Base-by-base conservation (phyloP, 1,140 invertebrate species). In the Saccostrea cuccullata region DNA sequence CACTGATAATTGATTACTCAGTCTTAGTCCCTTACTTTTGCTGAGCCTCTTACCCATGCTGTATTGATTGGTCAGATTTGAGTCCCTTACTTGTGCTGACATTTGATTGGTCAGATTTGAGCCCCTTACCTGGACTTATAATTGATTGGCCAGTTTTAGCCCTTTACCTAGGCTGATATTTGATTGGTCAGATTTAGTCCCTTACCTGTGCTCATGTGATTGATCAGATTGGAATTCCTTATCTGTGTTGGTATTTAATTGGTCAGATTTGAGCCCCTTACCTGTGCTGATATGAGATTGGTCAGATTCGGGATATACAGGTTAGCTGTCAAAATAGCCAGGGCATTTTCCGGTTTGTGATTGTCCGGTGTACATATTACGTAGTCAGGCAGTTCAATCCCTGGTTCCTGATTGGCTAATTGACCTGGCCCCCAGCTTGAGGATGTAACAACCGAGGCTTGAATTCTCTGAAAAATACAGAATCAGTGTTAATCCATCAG, bases 241-340 rank as follows among this genome's bases (percentile, higher is more conserved):
- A 60, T 15, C 58, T 40, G 5, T 55, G 12, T 88, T 90, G 47
- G 82, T 3, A 47, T 47, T n/a, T n/a, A n/a, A n/a, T n/a, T 47
- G 47, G 47, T 92, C 73, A 36, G 2, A 23, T 30, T 23, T 23
- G 2, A 82, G 23, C 15, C 13, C 11, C 23, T 20, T 64, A 64
- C 92, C 89, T 92, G 91, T 60, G 91, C 86, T 55, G 88, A 86
- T 26, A 91, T 88, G 26, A 94, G 90, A 73, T 89, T 90, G 55
- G 90, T 84, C 5, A 94, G 86, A 86, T 94, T 92, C 17, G 93
- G 93, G 55, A 94, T 90, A 86, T 93, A 94, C 8, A 94, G 90
- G 82, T 93, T 94, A 36, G 93, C 93, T n/a, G 93, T 94, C 56
- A 94, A 87, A 85, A 94, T 88, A 0, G 93, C 93, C 26, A 94